Conservation (phyloP, 2,888 invertebrate species). For the Callyntrura sp. region DNA sequence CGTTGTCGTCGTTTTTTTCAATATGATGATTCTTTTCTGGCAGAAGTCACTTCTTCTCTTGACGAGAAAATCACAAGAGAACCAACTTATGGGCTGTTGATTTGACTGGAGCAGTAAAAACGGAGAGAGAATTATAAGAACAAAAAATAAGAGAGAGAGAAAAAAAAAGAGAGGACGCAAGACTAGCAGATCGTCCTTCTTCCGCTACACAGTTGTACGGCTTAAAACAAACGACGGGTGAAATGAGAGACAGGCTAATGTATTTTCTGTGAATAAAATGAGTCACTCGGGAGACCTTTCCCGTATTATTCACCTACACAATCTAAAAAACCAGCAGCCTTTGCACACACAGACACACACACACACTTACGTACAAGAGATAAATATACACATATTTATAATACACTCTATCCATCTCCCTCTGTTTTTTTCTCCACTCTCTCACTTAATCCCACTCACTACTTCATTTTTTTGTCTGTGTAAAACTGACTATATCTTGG, state of each 20-base stretch:
- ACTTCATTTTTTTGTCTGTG: slow-evolving; percentile 12
- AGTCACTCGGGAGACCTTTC: slow-evolving; percentile 81
- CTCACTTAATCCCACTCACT: slow-evolving; percentile 51
- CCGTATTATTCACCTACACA: slow-evolving; percentile 77
- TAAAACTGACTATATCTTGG: neutral
- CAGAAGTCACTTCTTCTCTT: slow-evolving; percentile 48
- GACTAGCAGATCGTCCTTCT: neutral
- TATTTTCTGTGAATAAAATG: slow-evolving; percentile 80
- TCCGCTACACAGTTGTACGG: slow-evolving; percentile 16
- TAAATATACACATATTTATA: slow-evolving; percentile 33
- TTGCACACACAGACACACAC: slow-evolving; percentile 49
- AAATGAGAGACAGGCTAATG: slow-evolving; percentile 78
- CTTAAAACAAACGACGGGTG: slow-evolving; percentile 65
- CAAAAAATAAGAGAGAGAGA: slow-evolving; percentile 42
- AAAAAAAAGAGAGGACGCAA: slow-evolving; percentile 16
- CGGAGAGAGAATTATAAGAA: slow-evolving; percentile 48
- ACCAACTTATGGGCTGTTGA: slow-evolving; percentile 74
- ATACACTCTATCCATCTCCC: slow-evolving; percentile 13
- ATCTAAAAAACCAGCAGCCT: slow-evolving; percentile 71
- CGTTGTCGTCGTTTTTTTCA: neutral
- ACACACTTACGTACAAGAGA: slow-evolving; percentile 17
- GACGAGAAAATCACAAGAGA: slow-evolving; percentile 73
- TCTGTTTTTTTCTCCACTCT: slow-evolving; percentile 28
- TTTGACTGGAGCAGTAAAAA: slow-evolving; percentile 68
- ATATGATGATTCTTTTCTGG: slow-evolving; percentile 41